Conservation (phyloP, 2,888 invertebrate species). For the Philopedon plagiatum region DNA sequence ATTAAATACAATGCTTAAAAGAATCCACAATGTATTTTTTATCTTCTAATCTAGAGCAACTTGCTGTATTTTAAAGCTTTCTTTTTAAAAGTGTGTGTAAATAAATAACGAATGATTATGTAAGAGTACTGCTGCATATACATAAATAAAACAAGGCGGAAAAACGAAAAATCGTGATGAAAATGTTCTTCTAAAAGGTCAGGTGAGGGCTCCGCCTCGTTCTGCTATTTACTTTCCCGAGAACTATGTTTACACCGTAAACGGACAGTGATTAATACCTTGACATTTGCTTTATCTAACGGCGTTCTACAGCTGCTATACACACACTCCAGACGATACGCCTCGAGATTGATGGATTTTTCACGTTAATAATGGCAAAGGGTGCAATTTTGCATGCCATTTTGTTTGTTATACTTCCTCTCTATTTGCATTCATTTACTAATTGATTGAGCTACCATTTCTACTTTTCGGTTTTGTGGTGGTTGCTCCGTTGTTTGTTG, state of each 20-base stretch:
- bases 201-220: conserved; percentile 18
- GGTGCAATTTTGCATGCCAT: too few species aligned
- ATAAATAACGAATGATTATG: not conserved
- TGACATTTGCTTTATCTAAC: conserved; percentile 46
- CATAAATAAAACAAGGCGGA: conserved; percentile 1
- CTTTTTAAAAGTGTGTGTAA: too few species aligned
- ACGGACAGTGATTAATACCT: conserved; percentile 45
- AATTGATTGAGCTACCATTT: too few species aligned
- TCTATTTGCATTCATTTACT: too few species aligned
- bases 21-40: too few species aligned
- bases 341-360: not conserved
- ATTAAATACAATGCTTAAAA: too few species aligned
- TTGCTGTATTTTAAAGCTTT: too few species aligned
- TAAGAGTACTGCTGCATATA: not conserved
- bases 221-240: conserved; percentile 42
- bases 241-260: conserved; percentile 45
- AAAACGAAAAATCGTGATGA: conserved; percentile 20
- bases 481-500: too few species aligned
- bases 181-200: conserved; percentile 28
- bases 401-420: too few species aligned
- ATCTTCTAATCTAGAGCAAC: too few species aligned
- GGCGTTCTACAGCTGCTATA: conserved; percentile 24
- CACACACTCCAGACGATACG: not conserved
- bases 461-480: too few species aligned
- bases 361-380: too few species aligned